Conservation (phyloP, 1,140 invertebrate genomes). For the Aphaenogaster floridana region DNA sequence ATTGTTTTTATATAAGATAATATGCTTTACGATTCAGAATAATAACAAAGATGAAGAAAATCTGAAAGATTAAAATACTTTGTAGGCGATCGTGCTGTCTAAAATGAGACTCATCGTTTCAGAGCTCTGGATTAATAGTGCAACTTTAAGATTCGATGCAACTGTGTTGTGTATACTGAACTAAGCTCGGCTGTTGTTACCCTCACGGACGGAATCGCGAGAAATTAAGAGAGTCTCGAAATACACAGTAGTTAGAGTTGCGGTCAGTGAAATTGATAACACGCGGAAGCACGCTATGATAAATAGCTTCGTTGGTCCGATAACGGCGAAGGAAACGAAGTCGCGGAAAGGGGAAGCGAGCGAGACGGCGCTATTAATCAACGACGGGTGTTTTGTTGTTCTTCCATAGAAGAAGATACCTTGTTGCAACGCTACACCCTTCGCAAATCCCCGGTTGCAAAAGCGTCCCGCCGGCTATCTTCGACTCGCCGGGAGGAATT, state of each 20-base stretch:
- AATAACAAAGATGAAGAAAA: not conserved
- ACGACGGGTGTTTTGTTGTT: conserved; percentile 76
- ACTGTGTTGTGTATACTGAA: not conserved
- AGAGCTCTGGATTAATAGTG: not conserved
- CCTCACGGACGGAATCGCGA: conserved; percentile 34
- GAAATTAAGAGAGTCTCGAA: conserved; percentile 77
- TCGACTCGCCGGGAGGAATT: conserved; percentile 65
- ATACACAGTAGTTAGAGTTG: conserved; percentile 77
- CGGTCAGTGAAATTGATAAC: conserved; percentile 80
- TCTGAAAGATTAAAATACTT: not conserved
- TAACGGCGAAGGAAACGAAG: conserved; percentile 54
- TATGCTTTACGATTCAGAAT: not conserved
- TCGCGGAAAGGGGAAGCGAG: conserved; percentile 41
- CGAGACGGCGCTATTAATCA: conserved; percentile 79
- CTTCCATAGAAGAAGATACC: conserved; percentile 71
- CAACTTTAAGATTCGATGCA: conserved; percentile 20
- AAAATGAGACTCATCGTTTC: not conserved
- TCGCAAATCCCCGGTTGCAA: conserved; percentile 5
- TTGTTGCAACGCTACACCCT: conserved; percentile 10
- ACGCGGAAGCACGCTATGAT: conserved; percentile 78
- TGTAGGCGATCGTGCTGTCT: not conserved
- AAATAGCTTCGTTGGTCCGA: conserved; percentile 73
- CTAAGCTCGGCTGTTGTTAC: conserved; percentile 54
- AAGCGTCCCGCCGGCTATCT: not conserved
- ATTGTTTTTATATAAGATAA: not conserved